Conservation (phyloP, 2,113 vertebrate genomes). For the Garra rufa region DNA sequence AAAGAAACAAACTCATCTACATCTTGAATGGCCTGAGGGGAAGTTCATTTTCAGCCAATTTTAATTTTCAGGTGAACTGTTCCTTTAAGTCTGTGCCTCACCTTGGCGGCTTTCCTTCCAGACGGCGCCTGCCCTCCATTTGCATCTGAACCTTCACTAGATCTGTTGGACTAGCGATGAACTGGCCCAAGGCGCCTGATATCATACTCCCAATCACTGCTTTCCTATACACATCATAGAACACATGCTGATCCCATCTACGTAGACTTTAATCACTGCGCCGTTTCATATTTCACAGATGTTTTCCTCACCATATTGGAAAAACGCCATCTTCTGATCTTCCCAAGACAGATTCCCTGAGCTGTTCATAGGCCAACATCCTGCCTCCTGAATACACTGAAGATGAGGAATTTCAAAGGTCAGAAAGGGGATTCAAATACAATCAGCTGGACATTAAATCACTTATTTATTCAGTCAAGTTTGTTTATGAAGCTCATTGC, state of each 20-base stretch:
- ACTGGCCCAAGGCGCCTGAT: constrained; percentile 83
- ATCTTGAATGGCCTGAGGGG: neutral
- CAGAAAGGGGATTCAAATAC: neutral
- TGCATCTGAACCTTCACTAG: constrained; percentile 91
- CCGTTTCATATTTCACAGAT: neutral
- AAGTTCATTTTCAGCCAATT: neutral
- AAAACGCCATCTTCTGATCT: constrained; percentile 77
- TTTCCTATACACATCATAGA: constrained; percentile 73
- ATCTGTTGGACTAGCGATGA: constrained; percentile 85
- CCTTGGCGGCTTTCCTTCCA: constrained; percentile 84
- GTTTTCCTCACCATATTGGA: constrained; percentile 80
- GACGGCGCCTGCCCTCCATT: constrained; percentile 83
- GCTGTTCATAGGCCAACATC: constrained; percentile 84
- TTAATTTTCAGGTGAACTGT: neutral
- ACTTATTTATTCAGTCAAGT: neutral
- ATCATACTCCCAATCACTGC: constrained; percentile 81
- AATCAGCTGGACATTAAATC: neutral
- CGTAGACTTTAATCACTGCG: neutral
- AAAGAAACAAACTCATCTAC: neutral
- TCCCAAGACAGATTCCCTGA: constrained; percentile 81
- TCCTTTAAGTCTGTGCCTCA: constrained; percentile 57
- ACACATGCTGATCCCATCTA: neutral
- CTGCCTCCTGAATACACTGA: constrained; percentile 84
- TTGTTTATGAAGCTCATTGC: neutral
- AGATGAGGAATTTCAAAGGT: neutral